phyloP scores from a whole-genome alignment of 2,888 invertebrate genomes.

The Melinopterus prodromus region DNA sequence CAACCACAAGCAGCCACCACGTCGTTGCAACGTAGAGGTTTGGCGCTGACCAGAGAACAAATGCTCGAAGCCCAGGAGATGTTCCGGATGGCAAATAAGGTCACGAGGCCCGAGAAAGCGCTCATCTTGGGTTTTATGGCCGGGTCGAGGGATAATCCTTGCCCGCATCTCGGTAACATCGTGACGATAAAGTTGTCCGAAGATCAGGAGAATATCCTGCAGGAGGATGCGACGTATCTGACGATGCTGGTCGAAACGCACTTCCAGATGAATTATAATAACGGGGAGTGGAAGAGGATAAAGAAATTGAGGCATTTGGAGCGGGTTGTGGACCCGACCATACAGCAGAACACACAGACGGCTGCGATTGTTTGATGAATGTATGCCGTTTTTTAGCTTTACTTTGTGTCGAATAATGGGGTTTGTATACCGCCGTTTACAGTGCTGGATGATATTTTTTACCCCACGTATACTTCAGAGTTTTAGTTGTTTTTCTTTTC shows the following conservation, averaged over 20 bases:
- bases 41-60: slow-evolving; percentile 90
- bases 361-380: slow-evolving; percentile 49
- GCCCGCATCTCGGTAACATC: slow-evolving; percentile 96
- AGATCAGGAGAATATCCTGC: slow-evolving; percentile 86
- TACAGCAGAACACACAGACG: slow-evolving; percentile 55
- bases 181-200: slow-evolving; percentile 96
- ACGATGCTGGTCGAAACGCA: slow-evolving; percentile 90
- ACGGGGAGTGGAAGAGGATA: slow-evolving; percentile 96
- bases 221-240: slow-evolving; percentile 82
- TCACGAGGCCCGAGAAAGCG: slow-evolving; percentile 96
- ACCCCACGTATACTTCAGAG: neutral
- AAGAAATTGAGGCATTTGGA: slow-evolving; percentile 87
- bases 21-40: slow-evolving; percentile 68
- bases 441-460: neutral
- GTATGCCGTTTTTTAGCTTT: slow-evolving; percentile 17
- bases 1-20: slow-evolving; percentile 64
- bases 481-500: slow-evolving; percentile 5
- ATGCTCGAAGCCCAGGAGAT: slow-evolving; percentile 97
- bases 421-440: neutral
- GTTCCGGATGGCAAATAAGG: slow-evolving; percentile 95
- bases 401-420: slow-evolving; percentile 6
- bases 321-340: slow-evolving; percentile 54
- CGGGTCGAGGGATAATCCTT: slow-evolving; percentile 96
- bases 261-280: slow-evolving; percentile 98
- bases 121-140: slow-evolving; percentile 98